phyloP scores from a whole-genome alignment of 2,888 invertebrate genomes.

The Torymus texanus region DNA sequence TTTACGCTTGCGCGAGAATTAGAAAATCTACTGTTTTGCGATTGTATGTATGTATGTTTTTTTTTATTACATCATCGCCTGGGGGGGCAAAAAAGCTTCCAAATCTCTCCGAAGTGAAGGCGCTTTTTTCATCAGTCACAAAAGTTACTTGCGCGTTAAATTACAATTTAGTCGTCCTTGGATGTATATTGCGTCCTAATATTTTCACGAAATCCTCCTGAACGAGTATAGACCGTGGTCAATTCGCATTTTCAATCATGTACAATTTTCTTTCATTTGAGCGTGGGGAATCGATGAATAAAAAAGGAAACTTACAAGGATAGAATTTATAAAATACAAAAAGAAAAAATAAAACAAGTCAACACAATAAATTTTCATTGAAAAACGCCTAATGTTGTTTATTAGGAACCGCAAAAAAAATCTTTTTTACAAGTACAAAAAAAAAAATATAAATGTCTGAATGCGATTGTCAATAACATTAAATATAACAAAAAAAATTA shows the following conservation, averaged over 20 bases:
- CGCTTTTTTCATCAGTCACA: conserved; percentile 46
- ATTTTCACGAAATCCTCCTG: conserved; percentile 15
- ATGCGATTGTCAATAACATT: conserved; percentile 39
- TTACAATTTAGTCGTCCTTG: conserved; percentile 28
- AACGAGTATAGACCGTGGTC: neutral
- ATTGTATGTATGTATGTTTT: conserved; percentile 2
- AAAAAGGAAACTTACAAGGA: conserved; percentile 24
- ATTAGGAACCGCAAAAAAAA: conserved; percentile 39
- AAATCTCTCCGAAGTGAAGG: conserved; percentile 36
- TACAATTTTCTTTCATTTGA: conserved; percentile 34
- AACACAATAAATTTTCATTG: conserved; percentile 43
- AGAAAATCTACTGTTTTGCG: conserved; percentile 39
- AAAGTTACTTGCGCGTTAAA: conserved; percentile 48
- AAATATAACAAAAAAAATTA: conserved; percentile 26
- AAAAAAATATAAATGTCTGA: conserved; percentile 30
- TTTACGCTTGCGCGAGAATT: conserved; percentile 24
- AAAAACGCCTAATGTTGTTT: conserved; percentile 44
- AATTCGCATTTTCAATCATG: conserved; percentile 6
- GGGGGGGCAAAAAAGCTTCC: conserved; percentile 46
- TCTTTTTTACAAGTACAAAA: conserved; percentile 40
- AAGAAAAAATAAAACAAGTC: conserved; percentile 29
- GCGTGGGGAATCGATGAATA: conserved; percentile 36
- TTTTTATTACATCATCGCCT: conserved; percentile 25
- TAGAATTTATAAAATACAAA: conserved; percentile 23
- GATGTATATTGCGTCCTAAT: conserved; percentile 22